Conservation (phyloP, 1,140 invertebrate species). For the Neodiprion fabricii region DNA sequence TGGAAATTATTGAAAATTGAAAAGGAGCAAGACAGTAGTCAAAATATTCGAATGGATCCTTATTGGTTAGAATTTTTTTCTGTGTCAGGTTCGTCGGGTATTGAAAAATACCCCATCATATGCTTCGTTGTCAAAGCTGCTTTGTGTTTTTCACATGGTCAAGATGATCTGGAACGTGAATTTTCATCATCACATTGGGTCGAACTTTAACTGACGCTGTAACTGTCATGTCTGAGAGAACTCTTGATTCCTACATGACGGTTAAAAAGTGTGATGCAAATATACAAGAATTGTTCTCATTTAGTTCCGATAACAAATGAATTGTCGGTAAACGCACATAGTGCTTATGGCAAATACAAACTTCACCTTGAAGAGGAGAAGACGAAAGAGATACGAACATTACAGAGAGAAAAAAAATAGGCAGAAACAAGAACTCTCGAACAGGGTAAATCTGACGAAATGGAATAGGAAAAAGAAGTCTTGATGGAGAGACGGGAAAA, state of each 20-base stretch:
- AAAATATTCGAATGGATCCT: not conserved
- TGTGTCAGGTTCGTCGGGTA: not conserved
- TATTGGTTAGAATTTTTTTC: not conserved
- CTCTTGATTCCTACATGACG: conserved; percentile 1
- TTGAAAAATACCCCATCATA: conserved; percentile 16
- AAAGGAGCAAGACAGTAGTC: not conserved
- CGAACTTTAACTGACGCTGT: conserved; percentile 1
- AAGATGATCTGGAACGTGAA: conserved; percentile 20
- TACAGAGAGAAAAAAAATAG: conserved; percentile 8
- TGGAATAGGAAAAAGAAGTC: conserved; percentile 11
- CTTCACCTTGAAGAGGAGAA: not conserved
- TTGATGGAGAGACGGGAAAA: conserved; percentile 15
- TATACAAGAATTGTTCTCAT: not conserved
- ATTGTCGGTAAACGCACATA: not conserved
- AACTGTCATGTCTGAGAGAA: conserved; percentile 19
- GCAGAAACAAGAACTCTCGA: not conserved
- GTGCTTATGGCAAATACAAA: not conserved
- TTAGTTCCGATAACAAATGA: not conserved
- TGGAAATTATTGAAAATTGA: not conserved
- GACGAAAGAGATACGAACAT: conserved; percentile 1
- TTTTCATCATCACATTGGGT: conserved; percentile 18
- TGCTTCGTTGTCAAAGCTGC: conserved; percentile 18
- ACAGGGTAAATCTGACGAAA: conserved; percentile 10
- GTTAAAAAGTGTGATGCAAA: not conserved
- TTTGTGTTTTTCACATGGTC: conserved; percentile 19